phyloP scores from a whole-genome alignment of 2,888 invertebrate species.

The Acrobasis repandana region DNA sequence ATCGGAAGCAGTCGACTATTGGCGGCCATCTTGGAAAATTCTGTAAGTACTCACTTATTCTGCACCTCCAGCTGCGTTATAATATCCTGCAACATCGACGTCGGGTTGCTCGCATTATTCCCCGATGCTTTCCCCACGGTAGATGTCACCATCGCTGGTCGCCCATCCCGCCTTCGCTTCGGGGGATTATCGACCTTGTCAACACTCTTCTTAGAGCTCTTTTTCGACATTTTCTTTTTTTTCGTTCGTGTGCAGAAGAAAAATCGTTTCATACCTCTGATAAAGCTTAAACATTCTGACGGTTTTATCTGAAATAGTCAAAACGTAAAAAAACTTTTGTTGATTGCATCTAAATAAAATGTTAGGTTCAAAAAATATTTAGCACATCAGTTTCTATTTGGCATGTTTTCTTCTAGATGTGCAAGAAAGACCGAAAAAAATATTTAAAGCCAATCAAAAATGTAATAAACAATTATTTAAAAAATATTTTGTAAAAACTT shows the following conservation, averaged over 20 bases:
- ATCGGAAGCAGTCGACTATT: no score
- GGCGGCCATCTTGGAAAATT: no score
- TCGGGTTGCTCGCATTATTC: conserved; percentile 74
- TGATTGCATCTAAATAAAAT: no score
- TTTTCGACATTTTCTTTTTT: conserved; percentile 54
- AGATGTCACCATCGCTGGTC: conserved; percentile 67
- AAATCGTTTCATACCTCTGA: conserved; percentile 70
- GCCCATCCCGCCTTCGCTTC: conserved; percentile 47
- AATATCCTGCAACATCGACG: conserved; percentile 86
- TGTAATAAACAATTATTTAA: no score
- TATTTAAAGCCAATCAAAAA: no score
- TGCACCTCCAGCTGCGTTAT: conserved; percentile 88
- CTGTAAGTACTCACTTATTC: conserved; percentile 79
- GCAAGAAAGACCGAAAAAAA: no score
- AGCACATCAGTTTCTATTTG: no score
- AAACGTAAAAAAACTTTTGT: no score
- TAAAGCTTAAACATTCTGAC: conserved; percentile 68
- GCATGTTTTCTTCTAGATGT: no score
- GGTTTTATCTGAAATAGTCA: conserved; percentile 61
- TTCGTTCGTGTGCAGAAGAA: conserved; percentile 75
- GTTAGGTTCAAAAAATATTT: no score
- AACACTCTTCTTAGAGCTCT: conserved; percentile 41
- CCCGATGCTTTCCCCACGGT: conserved; percentile 77
- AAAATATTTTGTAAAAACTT: no score
- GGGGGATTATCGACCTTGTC: conserved; percentile 41